phyloP scores from a whole-genome alignment of 2,888 invertebrate species.

The Steinernema hermaphroditum region DNA sequence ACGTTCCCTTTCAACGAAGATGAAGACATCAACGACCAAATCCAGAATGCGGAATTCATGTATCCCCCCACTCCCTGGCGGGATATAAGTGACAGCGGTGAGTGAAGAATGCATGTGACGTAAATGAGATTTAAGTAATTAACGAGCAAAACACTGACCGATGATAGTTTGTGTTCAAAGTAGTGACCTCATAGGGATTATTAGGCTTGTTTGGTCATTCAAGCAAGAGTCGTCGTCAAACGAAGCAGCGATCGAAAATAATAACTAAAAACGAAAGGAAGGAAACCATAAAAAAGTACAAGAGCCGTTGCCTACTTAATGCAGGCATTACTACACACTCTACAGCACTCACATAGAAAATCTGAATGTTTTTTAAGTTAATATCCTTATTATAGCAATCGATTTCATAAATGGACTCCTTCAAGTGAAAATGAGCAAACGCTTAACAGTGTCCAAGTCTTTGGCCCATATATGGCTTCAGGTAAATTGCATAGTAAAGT shows the following conservation, averaged over 20 bases:
- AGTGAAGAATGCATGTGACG: slow-evolving; percentile 47
- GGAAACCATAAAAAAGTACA: too few relatives aligned
- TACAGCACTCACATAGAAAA: too few relatives aligned
- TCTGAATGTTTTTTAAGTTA: background rate
- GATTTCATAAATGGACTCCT: slow-evolving; percentile 95
- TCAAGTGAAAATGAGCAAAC: slow-evolving; percentile 76
- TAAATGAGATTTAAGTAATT: too few relatives aligned
- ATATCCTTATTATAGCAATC: slow-evolving; percentile 76
- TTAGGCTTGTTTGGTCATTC: too few relatives aligned
- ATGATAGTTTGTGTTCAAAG: too few relatives aligned
- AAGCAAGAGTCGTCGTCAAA: too few relatives aligned
- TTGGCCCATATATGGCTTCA: slow-evolving; percentile 93
- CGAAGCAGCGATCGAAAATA: too few relatives aligned
- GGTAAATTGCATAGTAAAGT: slow-evolving; percentile 69
- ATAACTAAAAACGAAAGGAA: too few relatives aligned
- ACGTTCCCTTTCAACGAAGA: slow-evolving; percentile 99
- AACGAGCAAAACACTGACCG: too few relatives aligned
- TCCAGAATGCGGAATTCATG: slow-evolving; percentile 99
- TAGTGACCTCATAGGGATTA: too few relatives aligned
- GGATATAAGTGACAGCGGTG: slow-evolving; percentile 88
- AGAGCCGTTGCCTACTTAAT: too few relatives aligned
- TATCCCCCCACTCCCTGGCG: slow-evolving; percentile 97
- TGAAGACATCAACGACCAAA: slow-evolving; percentile 98
- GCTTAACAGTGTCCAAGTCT: slow-evolving; percentile 78
- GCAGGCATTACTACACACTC: too few relatives aligned